phyloP scores from a whole-genome alignment of 1,140 invertebrate genomes.

The Nixonia krombeini region DNA sequence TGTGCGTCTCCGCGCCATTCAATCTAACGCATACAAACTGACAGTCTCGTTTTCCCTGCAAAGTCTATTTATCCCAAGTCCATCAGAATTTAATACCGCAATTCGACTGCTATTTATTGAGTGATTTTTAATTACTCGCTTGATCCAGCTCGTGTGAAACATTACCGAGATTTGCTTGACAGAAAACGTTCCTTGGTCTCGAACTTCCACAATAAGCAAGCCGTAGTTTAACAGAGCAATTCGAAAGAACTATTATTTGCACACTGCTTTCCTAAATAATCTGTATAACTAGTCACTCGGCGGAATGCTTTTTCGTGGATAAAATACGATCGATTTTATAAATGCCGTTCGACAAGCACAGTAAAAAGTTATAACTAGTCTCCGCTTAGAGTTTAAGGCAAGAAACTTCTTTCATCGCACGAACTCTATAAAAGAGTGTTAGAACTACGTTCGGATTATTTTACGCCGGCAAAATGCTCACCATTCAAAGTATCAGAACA shows the following conservation, averaged over 20 bases:
- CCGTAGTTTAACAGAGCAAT: too few relatives aligned
- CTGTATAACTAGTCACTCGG: background rate
- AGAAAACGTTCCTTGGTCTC: background rate
- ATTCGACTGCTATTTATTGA: too few relatives aligned
- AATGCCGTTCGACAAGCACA: constrained; percentile 19
- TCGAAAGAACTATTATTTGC: too few relatives aligned
- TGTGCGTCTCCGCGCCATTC: too few relatives aligned
- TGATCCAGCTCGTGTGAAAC: too few relatives aligned
- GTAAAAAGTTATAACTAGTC: constrained; percentile 42
- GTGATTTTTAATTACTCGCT: too few relatives aligned
- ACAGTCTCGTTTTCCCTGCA: too few relatives aligned
- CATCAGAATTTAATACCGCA: too few relatives aligned
- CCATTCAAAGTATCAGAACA: background rate
- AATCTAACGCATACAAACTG: too few relatives aligned
- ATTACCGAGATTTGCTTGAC: background rate
- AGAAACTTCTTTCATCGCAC: constrained; percentile 29
- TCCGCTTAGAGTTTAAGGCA: constrained; percentile 26
- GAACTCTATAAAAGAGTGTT: constrained; percentile 19
- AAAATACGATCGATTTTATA: constrained; percentile 18
- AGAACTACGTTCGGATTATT: constrained; percentile 25
- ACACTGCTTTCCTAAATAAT: too few relatives aligned
- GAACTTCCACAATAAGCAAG: too few relatives aligned
- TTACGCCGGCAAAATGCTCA: constrained; percentile 16
- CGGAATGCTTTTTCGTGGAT: constrained; percentile 15
- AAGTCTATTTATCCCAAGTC: too few relatives aligned